Evolutionary conservation across 1,140 invertebrate species (phyloP), one percentile per base, ranked within the genome.

Genomic region (Saxidomus purpurata): DNA sequence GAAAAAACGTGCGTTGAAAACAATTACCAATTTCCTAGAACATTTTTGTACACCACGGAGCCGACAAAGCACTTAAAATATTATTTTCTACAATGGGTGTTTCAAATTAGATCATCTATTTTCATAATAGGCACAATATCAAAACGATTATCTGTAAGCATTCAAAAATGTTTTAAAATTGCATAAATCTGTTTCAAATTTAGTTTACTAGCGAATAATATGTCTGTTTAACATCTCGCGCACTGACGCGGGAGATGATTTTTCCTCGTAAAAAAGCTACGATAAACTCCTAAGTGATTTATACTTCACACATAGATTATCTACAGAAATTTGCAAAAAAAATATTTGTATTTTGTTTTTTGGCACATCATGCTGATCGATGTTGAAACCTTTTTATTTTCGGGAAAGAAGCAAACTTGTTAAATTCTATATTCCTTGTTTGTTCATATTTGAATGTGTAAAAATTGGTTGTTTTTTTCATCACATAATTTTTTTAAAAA

Each of bases 171-270:
- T 79, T 79, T 79, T 79, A 79, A 79, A 79, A 79, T 79, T 79
- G 76, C 76, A 79, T 79, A 79, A 79, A 79, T 79, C 76, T 79
- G 76, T 55, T 79, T 79, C 76, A 79, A 79, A 79, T 79, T 79
- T 79, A 55, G 76, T 79, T 79, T 79, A 79, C 55, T 79, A 79
- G 55, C 76, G 55, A 79, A 47, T 38, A 55, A 79, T 55, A 38
- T 79, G 76, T 28, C 76, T 79, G 76, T 52, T 79, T 79, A 59
- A 79, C 49, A 49, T 79, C 76, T 79, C 9, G 15, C 49, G 8
- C 36, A 22, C 47, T 79, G 76, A 79, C 76, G 76, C 31, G 34
- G 36, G 1, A 28, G 76, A 79, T 79, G 22, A 79, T 79, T 79
- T 55, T 38, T 4, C 34, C 67, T 71, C 67, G 36, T 71, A 71